These are phyloP conservation scores for Pristionchus fissidentatus DNA, from an alignment of 2,888 invertebrate genomes.

Conservation along the genomic window DNA sequence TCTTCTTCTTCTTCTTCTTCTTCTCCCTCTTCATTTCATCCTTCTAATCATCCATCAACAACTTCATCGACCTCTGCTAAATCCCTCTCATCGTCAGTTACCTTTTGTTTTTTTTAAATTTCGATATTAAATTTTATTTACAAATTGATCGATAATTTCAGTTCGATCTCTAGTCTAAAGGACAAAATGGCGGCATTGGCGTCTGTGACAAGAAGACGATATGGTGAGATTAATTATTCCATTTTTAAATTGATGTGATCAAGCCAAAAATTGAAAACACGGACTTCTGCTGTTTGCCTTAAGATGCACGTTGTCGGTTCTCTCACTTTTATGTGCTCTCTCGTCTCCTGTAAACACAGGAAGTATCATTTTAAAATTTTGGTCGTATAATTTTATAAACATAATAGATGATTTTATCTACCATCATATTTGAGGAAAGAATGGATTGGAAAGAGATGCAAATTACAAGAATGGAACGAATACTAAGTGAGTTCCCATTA, in stretches of 20 bases:
- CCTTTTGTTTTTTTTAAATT: too few relatives aligned
- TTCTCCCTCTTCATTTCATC: background rate
- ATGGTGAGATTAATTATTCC: too few relatives aligned
- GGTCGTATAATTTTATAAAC: too few relatives aligned
- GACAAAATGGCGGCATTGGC: constrained; percentile 27
- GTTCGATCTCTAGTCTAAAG: constrained; percentile 8
- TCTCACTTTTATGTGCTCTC: too few relatives aligned
- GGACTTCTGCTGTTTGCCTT: too few relatives aligned
- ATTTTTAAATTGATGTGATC: too few relatives aligned
- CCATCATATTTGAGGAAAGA: background rate
- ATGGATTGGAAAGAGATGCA: background rate
- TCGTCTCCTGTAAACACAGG: too few relatives aligned
- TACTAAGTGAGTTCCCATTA: background rate
- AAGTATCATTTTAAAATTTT: too few relatives aligned
- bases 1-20: background rate
- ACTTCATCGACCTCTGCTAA: background rate
- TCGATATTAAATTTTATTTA: too few relatives aligned
- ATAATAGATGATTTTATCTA: background rate
- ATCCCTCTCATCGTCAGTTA: background rate
- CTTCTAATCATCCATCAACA: background rate
- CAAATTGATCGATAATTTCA: constrained; percentile 7
- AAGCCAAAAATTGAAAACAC: too few relatives aligned
- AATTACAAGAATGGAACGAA: background rate
- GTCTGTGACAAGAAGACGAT: background rate
- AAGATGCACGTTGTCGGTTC: too few relatives aligned